Evolutionary conservation across 2,797 vertebrate species (phyloP).

Genomic region (Falco peregrinus): DNA sequence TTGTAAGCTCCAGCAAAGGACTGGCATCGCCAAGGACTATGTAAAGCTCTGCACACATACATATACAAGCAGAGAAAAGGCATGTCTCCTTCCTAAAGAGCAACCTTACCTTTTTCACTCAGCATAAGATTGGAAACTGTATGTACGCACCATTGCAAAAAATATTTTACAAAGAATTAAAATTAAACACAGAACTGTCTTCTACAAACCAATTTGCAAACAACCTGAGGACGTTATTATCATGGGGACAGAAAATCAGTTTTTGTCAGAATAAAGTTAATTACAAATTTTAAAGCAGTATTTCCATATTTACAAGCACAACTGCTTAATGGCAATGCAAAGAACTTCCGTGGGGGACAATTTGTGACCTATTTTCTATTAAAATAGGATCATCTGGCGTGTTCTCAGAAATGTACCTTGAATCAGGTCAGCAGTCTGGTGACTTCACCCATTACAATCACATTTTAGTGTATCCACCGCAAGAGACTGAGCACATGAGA

Average conservation of each 20-base stretch:
- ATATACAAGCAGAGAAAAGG: neutral
- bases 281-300: neutral
- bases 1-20: neutral
- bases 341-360: neutral
- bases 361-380: neutral
- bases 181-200: neutral
- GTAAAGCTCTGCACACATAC: neutral
- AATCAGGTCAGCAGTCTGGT: neutral
- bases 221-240: neutral
- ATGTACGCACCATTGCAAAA: neutral
- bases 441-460: neutral
- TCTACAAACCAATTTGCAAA: neutral
- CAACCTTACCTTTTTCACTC: neutral
- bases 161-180: neutral
- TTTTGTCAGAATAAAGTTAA: neutral
- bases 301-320: neutral
- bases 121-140: neutral
- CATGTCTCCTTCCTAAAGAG: neutral
- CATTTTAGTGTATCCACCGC: neutral
- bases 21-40: neutral
- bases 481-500: neutral
- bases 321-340: neutral
- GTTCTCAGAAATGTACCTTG: neutral
- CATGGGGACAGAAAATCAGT: neutral
- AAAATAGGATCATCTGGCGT: neutral